Conservation (phyloP, 2,113 vertebrate genomes). For the Poeciliopsis retropinna region DNA sequence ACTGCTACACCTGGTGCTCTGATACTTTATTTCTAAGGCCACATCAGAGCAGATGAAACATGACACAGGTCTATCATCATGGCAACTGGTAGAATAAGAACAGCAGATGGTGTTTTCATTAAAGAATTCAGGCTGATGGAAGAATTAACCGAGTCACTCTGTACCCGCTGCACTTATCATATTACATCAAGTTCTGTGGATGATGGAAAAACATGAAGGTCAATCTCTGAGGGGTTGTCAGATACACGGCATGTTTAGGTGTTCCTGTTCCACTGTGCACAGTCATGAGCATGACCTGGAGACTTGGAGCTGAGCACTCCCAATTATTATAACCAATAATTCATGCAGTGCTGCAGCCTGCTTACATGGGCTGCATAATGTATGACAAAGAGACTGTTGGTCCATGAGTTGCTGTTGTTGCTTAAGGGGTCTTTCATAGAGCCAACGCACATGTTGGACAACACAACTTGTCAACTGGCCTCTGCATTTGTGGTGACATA, state of each 20-base stretch:
- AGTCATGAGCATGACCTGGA: background rate
- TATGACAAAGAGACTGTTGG: too few species aligned
- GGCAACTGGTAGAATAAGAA: conserved; percentile 54
- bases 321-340: conserved; percentile 29
- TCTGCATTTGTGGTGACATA: too few species aligned
- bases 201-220: background rate
- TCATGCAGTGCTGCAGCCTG: conserved; percentile 1
- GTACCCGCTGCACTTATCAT: conserved; percentile 53
- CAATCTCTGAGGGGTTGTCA: background rate
- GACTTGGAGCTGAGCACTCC: conserved; percentile 1
- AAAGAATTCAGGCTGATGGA: conserved; percentile 70
- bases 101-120: conserved; percentile 81
- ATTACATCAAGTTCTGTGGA: conserved; percentile 59
- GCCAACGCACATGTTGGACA: too few species aligned
- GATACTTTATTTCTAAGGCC: conserved; percentile 52
- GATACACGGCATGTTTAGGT: conserved; percentile 7
- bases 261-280: conserved; percentile 10
- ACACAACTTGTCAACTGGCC: too few species aligned
- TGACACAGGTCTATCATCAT: conserved; percentile 60
- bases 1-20: conserved; percentile 18
- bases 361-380: background rate
- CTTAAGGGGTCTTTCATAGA: too few species aligned
- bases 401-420: too few species aligned
- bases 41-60: conserved; percentile 41
- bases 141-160: conserved; percentile 58